Conservation (phyloP, 2,797 vertebrate species). For the Myripristis murdjan region DNA sequence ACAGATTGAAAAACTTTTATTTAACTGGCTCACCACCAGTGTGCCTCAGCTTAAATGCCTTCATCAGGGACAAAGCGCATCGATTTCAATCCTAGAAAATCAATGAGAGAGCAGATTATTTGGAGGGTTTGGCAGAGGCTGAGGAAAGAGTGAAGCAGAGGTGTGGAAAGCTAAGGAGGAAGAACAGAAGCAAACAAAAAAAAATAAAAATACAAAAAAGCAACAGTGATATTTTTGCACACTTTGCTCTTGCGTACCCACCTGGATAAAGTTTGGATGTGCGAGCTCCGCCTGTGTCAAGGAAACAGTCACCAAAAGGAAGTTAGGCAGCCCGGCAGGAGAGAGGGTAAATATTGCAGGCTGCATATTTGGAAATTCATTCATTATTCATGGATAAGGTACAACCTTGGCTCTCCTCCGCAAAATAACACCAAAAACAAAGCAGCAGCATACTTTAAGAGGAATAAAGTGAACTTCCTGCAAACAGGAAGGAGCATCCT, state of each 20-base stretch:
- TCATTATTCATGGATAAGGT: constrained; percentile 70
- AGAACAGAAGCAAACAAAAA: too few relatives aligned
- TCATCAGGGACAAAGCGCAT: too few relatives aligned
- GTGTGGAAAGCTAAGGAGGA: not conserved
- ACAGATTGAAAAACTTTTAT: too few relatives aligned
- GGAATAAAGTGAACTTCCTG: constrained; percentile 32
- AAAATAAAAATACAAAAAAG: too few relatives aligned
- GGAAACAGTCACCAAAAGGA: constrained; percentile 46
- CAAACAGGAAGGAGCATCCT: constrained; percentile 12
- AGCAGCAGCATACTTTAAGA: constrained; percentile 44
- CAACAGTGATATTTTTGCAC: not conserved
- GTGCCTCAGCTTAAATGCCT: too few relatives aligned
- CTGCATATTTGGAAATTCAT: constrained; percentile 55
- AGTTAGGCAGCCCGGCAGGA: constrained; percentile 37
- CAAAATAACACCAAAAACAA: constrained; percentile 41
- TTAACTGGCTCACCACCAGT: too few relatives aligned
- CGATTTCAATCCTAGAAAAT: constrained; percentile 21
- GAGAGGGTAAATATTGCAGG: constrained; percentile 62
- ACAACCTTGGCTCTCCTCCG: constrained; percentile 39
- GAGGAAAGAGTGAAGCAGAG: not conserved
- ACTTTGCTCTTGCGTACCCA: constrained; percentile 15
- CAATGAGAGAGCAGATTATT: not conserved
- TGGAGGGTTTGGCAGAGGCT: not conserved
- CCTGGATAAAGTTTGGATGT: constrained; percentile 10
- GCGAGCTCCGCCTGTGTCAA: constrained; percentile 31